Base-by-base conservation (phyloP, 2,113 vertebrate genomes). In the Odontesthes bonariensis region DNA sequence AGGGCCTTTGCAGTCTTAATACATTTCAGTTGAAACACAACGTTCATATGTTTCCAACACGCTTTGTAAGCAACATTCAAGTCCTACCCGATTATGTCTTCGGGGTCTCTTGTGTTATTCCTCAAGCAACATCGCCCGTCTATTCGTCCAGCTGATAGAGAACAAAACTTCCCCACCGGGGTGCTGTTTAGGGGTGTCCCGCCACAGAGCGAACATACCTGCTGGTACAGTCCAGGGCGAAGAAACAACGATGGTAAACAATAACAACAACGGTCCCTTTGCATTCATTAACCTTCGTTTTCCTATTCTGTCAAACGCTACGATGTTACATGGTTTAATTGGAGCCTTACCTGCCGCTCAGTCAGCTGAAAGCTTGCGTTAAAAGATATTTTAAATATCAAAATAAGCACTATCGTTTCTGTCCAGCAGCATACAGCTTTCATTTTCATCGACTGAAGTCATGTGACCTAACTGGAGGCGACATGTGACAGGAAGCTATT, bases 151-250 rank as follows among this genome's bases (percentile, higher is more conserved):
- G 55, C 55, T 16, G 76, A 87, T 10, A 20, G 33, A 3, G 54
- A 44, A 71, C 94, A 95, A 10, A 93, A 92, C 32, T 16, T 62
- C 14, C 83, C 92, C 59, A 94, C 91, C 0, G 42, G 54, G 12
- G 88, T 85, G 32, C 13, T 66, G 17, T 91, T 91, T 13, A 31
- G 73, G 17, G 92, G 57, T 0, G 53, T 31, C 7, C 92, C 93
- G 6, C 65, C 54, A 61, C 94, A 95, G 20, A 70, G 83, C 31
- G 80, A 59, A 73, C 93, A 94, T 83, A 94, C 67, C 94, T 95
- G 68, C 0, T 10, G 38, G 17, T n/a, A 58, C 31, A 51, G 14
- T 61, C 20, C 2, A 59, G 12, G 42, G 23, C 1, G 1, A 14
- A 7, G 2, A 6, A n/a, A 22, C 8, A 20, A 12, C 17, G 3